phyloP scores from a whole-genome alignment of 2,888 invertebrate genomes.

The Stenodera caucasica region DNA sequence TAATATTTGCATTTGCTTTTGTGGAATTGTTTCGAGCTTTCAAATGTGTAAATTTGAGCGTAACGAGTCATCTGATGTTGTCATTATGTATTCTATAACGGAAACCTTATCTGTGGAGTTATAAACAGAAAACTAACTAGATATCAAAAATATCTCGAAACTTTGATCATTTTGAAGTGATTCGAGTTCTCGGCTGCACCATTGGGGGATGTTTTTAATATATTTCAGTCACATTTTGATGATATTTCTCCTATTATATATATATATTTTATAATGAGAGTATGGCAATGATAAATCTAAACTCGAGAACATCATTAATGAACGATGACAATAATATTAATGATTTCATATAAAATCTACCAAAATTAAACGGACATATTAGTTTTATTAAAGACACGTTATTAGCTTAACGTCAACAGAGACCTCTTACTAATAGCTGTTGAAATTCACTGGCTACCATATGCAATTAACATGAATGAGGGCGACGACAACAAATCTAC shows the following conservation, averaged over 20 bases:
- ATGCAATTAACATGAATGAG: constrained; percentile 15
- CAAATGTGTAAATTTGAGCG: neutral
- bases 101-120: neutral
- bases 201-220: neutral
- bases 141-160: neutral
- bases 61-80: neutral
- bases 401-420: constrained; percentile 13
- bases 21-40: neutral
- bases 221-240: neutral
- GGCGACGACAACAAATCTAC: neutral
- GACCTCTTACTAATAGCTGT: constrained; percentile 9
- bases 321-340: constrained; percentile 2
- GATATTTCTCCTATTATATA: neutral
- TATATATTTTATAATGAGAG: neutral
- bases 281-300: neutral
- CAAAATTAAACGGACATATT: constrained; percentile 1
- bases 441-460: constrained; percentile 8
- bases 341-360: constrained; percentile 1
- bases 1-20: neutral
- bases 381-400: constrained; percentile 19
- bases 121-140: neutral
- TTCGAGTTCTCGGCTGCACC: neutral
- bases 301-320: neutral
- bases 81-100: neutral
- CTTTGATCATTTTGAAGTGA: neutral